Evolutionary conservation across 2,113 vertebrate genomes (phyloP).

Genomic region (Oreochromis tanganicae): DNA sequence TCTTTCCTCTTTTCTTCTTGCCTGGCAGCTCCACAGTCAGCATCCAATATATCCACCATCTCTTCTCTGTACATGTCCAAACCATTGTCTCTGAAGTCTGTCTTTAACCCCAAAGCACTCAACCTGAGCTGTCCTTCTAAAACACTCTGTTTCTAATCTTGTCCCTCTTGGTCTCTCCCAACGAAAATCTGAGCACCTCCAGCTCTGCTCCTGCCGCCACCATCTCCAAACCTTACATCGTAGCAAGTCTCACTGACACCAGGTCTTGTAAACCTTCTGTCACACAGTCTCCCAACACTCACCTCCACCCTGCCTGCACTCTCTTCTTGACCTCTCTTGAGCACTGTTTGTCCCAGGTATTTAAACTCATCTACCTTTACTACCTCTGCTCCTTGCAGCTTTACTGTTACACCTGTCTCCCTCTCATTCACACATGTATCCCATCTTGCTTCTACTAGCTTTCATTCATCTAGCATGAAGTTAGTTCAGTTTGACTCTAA

Average conservation of each 20-base stretch:
- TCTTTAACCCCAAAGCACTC: background rate
- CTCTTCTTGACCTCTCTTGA: background rate
- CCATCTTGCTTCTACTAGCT: background rate
- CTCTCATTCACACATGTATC: background rate
- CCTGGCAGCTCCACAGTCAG: background rate
- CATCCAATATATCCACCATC: fast-evolving
- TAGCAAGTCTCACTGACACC: background rate
- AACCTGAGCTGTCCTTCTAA: background rate
- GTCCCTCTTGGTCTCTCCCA: background rate
- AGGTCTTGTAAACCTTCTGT: background rate
- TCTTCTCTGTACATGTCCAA: background rate
- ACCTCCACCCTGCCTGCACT: background rate
- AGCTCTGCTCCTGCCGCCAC: background rate
- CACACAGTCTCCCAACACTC: background rate
- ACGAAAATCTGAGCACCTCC: background rate
- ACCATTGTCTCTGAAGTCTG: background rate
- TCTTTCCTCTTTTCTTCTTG: background rate
- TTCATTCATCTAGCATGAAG: background rate
- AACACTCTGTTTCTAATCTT: background rate
- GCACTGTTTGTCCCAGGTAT: background rate
- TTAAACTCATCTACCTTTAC: background rate
- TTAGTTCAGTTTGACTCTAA: background rate
- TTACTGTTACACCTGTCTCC: background rate
- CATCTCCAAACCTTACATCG: background rate
- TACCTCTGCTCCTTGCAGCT: background rate